Evolutionary conservation across 2,113 vertebrate species (phyloP), one percentile per base, ranked within the genome.

Genomic region (Glareola pratincola): DNA sequence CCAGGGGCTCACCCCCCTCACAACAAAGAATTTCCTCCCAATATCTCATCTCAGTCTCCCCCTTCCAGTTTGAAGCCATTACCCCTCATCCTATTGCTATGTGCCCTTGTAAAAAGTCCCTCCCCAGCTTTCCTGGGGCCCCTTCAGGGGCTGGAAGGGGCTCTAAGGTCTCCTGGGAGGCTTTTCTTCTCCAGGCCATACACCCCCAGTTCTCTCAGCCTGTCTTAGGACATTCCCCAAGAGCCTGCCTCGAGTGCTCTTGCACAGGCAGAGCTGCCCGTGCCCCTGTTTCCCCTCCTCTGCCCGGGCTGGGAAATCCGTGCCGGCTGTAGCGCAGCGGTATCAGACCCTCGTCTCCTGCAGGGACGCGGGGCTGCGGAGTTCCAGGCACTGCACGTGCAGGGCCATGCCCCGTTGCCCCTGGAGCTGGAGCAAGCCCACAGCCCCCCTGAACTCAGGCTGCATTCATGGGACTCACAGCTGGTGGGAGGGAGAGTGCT

Each of bases 321-420:
- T 48, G 67, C 43, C 56, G 15, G 30, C 14, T 0, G 0, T 3
- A 37, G 51, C 0, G 1, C 4, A 8, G 19, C 0, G 4, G 13
- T 10, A 6, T 3, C 47, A 27, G 47, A 17, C 26, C 29, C 9
- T 67, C 8, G 1, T 26, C 56, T 36, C 34, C 69, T 32, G 57
- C 2, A 4, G 43, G 30, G 64, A 34, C 5, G 4, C 0, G 18
- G 34, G n/a, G 19, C 64, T 54, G 43, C 26, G 34, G 30, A 43
- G 30, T 15, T 26, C 18, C 24, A 51, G 34, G 9, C 20, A 19
- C 4, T 22, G 66, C 71, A 22, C 2, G 1, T 7, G 14, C 43
- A 62, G 24, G 30, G 12, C 34, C 23, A 8, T 66, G 51, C 18
- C 34, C 50, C 53, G 4, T 32, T 24, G 41, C 14, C n/a, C 14